phyloP scores from a whole-genome alignment of 2,888 invertebrate species.

The Hemicrepidius hirtus region DNA sequence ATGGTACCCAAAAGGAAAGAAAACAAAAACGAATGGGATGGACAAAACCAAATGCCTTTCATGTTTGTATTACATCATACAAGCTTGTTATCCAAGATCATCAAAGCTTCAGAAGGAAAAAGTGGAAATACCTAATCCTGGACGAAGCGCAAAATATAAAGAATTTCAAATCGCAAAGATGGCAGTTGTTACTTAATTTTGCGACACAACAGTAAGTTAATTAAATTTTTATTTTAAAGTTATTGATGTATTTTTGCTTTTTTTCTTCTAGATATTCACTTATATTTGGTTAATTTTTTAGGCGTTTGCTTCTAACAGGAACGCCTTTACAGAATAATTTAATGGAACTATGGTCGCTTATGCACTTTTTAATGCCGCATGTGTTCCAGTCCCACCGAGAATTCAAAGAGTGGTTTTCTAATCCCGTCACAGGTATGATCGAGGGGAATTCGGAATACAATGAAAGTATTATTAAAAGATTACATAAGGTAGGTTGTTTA shows the following conservation, averaged over 20 bases:
- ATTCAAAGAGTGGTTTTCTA: slow-evolving; percentile 99
- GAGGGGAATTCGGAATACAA: slow-evolving; percentile 95
- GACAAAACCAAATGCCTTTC: slow-evolving; percentile 99
- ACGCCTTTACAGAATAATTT: slow-evolving; percentile 97
- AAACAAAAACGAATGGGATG: slow-evolving; percentile 94
- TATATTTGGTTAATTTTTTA: slow-evolving; percentile 66
- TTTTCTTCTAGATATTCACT: slow-evolving; percentile 44
- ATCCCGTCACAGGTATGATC: slow-evolving; percentile 97
- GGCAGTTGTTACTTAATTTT: slow-evolving; percentile 97
- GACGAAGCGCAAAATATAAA: slow-evolving; percentile 99
- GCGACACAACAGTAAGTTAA: slow-evolving; percentile 87
- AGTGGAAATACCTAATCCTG: slow-evolving; percentile 98
- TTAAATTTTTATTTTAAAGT: slow-evolving; percentile 40
- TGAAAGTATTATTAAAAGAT: slow-evolving; percentile 88
- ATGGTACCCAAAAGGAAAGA: slow-evolving; percentile 96
- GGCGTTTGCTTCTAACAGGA: slow-evolving; percentile 92
- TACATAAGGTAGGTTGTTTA: slow-evolving; percentile 84
- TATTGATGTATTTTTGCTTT: slow-evolving; percentile 49
- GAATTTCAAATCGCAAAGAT: slow-evolving; percentile 98
- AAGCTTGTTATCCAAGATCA: slow-evolving; percentile 99
- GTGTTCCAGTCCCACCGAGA: slow-evolving; percentile 97
- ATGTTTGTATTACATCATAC: slow-evolving; percentile 98
- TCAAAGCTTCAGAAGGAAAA: slow-evolving; percentile 96
- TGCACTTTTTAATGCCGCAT: slow-evolving; percentile 99
- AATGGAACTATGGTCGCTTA: slow-evolving; percentile 97